Evolutionary conservation across 2,113 vertebrate genomes (phyloP).

Genomic region (Ctenomys sociabilis): DNA sequence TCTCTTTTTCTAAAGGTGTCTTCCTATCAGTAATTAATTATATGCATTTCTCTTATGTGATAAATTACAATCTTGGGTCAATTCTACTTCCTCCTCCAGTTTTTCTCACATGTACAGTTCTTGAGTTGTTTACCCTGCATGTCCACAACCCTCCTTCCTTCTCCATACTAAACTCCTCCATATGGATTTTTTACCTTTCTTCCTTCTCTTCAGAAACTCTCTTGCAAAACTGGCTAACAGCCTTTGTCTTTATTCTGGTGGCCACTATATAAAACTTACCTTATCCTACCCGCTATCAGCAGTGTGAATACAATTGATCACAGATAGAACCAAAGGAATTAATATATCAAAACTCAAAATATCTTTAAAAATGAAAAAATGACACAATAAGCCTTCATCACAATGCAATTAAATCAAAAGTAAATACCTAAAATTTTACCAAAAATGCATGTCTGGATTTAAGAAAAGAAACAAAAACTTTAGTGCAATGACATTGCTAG

Average conservation of each 20-base stretch:
- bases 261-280: background rate
- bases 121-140: background rate
- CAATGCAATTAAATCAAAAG: no score
- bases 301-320: no score
- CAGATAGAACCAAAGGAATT: no score
- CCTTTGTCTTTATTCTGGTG: background rate
- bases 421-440: no score
- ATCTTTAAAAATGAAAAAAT: no score
- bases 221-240: background rate
- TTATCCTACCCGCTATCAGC: background rate
- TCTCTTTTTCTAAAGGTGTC: background rate
- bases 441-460: no score
- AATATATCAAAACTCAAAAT: no score
- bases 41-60: background rate
- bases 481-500: no score
- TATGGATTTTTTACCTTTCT: background rate
- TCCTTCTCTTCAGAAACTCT: background rate
- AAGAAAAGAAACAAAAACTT: no score
- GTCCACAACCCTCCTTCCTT: background rate
- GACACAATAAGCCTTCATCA: no score
- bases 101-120: background rate
- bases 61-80: background rate
- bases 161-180: background rate
- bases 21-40: background rate
- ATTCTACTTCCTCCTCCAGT: background rate